Evolutionary conservation across 2,113 vertebrate genomes (phyloP), one percentile per base, ranked within the genome.

Genomic region (Pipa parva): DNA sequence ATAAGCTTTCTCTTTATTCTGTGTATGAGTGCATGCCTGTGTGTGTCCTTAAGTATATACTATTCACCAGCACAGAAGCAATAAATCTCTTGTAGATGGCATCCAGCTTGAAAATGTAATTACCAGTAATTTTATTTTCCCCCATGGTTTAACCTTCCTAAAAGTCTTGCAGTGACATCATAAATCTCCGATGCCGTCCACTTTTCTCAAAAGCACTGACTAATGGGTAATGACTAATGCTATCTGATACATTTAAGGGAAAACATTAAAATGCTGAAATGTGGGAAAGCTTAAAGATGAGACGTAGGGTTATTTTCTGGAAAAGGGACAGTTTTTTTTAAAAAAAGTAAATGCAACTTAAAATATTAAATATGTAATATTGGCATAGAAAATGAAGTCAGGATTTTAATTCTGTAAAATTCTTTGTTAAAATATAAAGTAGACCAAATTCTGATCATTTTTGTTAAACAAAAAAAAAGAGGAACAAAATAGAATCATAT

Each of bases 71-170:
- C 70, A 75, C 65, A 67, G 68, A 80, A 80, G 80, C 65, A 76
- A 82, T 89, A 85, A 84, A 88, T 89, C 80, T 83, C 75, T 63
- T 77, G 66, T 76, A 80, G 86, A 84, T 79, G 78, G 78, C 79
- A 87, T 84, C 73, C 75, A 79, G 79, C 72, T 77, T 85, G 78
- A 83, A 89, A 88, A 91, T 89, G 88, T 90, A 91, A 89, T 91
- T 89, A 85, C 79, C 74, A 71, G 78, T 87, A 88, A 91, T 90
- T 89, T 90, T 89, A 87, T 87, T 89, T 88, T 83, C 75, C 81
- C 83, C 79, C 73, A 80, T 7, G 33, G 81, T 86, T 89, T 89
- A 90, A 89, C 84, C 86, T 87, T 80, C 83, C 75, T 80, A 74
- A 80, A 76, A 78, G 71, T 76, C 75, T 79, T 76, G 77, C 69